Evolutionary conservation across 1,140 invertebrate species (phyloP), one percentile per base, ranked within the genome.

Genomic region (Conus betulinus): DNA sequence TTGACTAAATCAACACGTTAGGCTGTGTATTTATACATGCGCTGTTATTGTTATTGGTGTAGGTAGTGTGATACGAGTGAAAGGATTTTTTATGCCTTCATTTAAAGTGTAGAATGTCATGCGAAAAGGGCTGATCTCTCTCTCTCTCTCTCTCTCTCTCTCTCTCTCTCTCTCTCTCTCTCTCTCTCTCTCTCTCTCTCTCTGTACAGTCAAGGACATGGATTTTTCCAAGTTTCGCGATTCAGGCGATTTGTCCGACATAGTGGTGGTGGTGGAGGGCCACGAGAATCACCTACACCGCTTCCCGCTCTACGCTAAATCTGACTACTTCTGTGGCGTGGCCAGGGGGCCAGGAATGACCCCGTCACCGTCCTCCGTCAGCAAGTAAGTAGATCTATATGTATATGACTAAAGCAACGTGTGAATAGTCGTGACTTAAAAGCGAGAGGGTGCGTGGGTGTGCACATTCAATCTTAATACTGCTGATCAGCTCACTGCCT

Each of bases 141-240:
- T 23, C 20, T 20, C 13, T 74, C 20, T 74, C 13, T 74, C 13
- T 74, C 13, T 74, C 20, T 74, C 39, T 39, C 39, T 25, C 7
- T 25, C 23, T 25, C n/a, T 25, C 7, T 25, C 71, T 78, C 76
- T 78, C 8, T 27, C n/a, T 78, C 7, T 78, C 76, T 78, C 25
- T 39, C n/a, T 39, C 5, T 78, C 25, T 78, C 8, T 78, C 5
- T 51, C 8, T 78, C 7, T 78, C 17, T 78, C 8, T 78, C 7
- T 78, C n/a, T 78, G 25, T 78, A 13, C 8, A 23, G 71, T 78
- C 76, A 23, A 51, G 52, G 53, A 23, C 23, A 95, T 95, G 94
- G 94, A 95, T 93, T 95, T 94, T 87, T 93, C 94, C 20, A 94
- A 94, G 83, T 95, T 95, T 88, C 92, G 94, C 7, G 89, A 92